Conservation (phyloP, 2,888 invertebrate species). For the Augiades crinisus region DNA sequence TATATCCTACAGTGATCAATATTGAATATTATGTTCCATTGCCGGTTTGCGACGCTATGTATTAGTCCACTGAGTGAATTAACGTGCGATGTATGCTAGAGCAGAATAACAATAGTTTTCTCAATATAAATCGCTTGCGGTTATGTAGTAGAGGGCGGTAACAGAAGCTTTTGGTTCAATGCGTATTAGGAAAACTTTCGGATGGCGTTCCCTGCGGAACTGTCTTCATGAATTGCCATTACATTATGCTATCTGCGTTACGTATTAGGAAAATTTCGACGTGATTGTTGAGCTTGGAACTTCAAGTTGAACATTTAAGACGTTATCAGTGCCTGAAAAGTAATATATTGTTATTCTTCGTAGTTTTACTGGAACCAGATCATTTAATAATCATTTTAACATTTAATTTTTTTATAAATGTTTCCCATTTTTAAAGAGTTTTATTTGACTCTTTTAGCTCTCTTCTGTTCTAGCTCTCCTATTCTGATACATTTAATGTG, state of each 20-base stretch:
- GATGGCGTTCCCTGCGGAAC: not conserved
- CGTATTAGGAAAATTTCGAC: slow-evolving; percentile 1
- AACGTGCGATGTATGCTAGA: not conserved
- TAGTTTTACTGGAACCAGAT: not conserved
- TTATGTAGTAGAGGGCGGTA: not conserved
- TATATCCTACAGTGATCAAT: slow-evolving; percentile 4
- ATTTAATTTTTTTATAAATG: no score
- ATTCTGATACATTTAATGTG: no score
- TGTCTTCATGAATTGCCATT: slow-evolving; percentile 1
- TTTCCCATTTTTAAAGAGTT: no score
- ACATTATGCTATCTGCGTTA: slow-evolving; percentile 13
- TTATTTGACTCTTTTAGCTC: no score
- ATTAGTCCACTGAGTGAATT: not conserved
- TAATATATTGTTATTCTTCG: not conserved
- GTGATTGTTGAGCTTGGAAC: slow-evolving; percentile 3
- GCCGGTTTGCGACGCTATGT: not conserved
- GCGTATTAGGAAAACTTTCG: not conserved
- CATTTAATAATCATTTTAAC: no score
- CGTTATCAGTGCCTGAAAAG: not conserved
- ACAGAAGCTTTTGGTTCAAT: not conserved
- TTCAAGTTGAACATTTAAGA: not conserved
- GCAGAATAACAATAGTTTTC: not conserved
- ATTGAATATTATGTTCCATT: not conserved
- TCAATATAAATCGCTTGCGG: not conserved
- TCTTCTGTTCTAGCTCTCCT: no score